Evolutionary conservation across 2,888 invertebrate genomes (phyloP).

Genomic region (Oegoconia quadripuncta): DNA sequence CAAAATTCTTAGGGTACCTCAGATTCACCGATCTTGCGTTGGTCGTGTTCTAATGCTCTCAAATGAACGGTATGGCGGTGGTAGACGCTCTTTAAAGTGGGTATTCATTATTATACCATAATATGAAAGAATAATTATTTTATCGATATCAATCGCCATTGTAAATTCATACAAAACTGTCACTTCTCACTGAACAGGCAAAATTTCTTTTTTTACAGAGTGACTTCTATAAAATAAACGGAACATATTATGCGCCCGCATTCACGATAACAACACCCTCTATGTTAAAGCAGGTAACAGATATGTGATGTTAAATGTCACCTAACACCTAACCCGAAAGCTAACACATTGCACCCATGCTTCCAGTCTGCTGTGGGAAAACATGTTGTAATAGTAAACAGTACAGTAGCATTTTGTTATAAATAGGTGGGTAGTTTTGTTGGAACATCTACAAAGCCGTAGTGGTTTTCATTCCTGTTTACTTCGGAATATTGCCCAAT

Average conservation of each 20-base stretch:
- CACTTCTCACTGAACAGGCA: conserved; percentile 5
- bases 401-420: conserved; percentile 1
- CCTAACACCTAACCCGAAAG: conserved; percentile 31
- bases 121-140: background rate
- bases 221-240: conserved; percentile 77
- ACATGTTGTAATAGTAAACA: conserved; percentile 6
- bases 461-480: too few species aligned
- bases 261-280: conserved; percentile 58
- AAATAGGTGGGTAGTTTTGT: background rate
- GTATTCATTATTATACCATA: too few species aligned
- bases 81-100: too few species aligned
- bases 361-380: conserved; percentile 13
- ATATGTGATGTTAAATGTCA: conserved; percentile 29
- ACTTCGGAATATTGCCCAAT: too few species aligned
- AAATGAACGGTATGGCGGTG: too few species aligned
- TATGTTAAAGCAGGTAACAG: conserved; percentile 13
- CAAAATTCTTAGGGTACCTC: too few species aligned
- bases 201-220: conserved; percentile 71
- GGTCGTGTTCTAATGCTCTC: too few species aligned
- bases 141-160: background rate
- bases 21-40: too few species aligned
- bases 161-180: background rate
- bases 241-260: conserved; percentile 64
- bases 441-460: too few species aligned
- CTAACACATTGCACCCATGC: conserved; percentile 31